Evolutionary conservation across 1,140 invertebrate genomes (phyloP), one percentile per base, ranked within the genome.

Genomic region (Paraescarpia echinospica): DNA sequence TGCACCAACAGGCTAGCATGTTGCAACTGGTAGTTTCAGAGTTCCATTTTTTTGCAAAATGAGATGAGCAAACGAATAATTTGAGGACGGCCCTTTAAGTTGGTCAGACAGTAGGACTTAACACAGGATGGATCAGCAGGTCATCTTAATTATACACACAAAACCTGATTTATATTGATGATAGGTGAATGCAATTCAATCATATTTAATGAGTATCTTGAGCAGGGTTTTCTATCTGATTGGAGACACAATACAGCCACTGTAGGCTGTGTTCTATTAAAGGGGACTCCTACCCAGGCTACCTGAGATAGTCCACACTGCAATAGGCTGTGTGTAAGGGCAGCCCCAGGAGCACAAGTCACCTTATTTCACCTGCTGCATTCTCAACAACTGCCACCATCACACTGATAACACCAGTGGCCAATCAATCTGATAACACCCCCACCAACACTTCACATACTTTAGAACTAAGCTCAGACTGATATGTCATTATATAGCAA

Each of bases 301-400:
- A 18, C 22, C 59, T 77, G 22, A 77, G 59, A 77, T 2, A 77
- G 59, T 14, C 22, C 14, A 0, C 27, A 77, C 41, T 12, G 22
- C 59, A 77, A 77, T 31, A 27, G 59, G 59, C 59, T 0, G 4
- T 77, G 59, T 41, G 41, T 41, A 4, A 41, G 12, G 41, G 4
- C 12, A 12, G 22, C 59, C 22, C 59, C 8, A 2, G 22, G 22
- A 18, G 9, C 27, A 77, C 22, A 77, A 77, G 22, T 2, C 27
- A 77, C 59, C 27, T 77, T 18, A 77, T 77, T 93, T 93, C 89
- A 34, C 94, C 92, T 89, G 93, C 90, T 89, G 93, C 90, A 41
- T 41, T 41, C 34, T 93, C n/a, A 92, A 89, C 92, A 59, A 92
- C 92, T 22, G 92, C 59, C 59, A 77, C 59, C 22, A 77, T 77